These are phyloP conservation scores for Parascotia fuliginaria DNA, from an alignment of 2,888 invertebrate species.

Conservation along the genomic window DNA sequence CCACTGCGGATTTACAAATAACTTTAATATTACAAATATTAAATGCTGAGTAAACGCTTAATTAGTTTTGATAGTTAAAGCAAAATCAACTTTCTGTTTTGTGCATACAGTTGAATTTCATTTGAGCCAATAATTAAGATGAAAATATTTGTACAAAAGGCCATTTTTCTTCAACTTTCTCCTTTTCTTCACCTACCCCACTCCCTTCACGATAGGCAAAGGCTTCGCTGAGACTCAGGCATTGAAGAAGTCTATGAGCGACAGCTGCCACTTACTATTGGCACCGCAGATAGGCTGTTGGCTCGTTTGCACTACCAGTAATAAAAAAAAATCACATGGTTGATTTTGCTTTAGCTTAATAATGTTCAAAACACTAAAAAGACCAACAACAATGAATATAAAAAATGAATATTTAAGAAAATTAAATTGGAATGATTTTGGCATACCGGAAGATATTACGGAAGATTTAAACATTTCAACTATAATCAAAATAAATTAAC, in stretches of 20 bases:
- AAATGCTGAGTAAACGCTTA: conserved; percentile 29
- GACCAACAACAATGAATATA: neutral
- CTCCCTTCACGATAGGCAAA: no score
- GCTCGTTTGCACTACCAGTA: no score
- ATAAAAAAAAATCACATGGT: neutral
- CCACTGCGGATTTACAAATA: conserved; percentile 17
- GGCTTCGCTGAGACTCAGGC: no score
- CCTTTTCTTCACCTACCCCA: no score
- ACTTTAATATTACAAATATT: conserved; percentile 19
- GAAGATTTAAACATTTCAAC: conserved; percentile 28
- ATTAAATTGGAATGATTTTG: conserved; percentile 40
- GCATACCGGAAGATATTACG: conserved; percentile 29
- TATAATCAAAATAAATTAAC: conserved; percentile 22
- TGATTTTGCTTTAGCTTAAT: neutral
- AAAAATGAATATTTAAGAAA: neutral
- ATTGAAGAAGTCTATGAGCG: no score
- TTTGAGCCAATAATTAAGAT: no score
- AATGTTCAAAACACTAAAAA: neutral
- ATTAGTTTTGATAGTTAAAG: neutral
- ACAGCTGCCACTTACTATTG: no score
- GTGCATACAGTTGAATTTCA: no score
- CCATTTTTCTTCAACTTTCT: no score
- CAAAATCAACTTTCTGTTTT: no score
- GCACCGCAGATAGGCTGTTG: no score
- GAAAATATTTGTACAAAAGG: no score